These are phyloP conservation scores for Acholoe squamosa DNA, from an alignment of 2,888 invertebrate species.

Conservation along the genomic window DNA sequence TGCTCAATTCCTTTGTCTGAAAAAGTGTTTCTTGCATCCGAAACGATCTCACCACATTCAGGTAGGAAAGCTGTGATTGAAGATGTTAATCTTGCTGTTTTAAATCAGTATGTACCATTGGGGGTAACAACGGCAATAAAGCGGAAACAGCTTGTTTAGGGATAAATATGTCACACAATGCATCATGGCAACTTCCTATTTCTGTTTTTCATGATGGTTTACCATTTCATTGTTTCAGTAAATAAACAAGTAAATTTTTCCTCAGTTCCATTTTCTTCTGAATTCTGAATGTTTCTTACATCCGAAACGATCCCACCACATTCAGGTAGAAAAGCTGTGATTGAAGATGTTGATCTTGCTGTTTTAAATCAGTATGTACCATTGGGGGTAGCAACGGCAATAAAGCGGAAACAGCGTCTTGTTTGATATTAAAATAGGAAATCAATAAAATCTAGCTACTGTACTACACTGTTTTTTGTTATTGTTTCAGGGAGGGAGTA, in stretches of 20 bases:
- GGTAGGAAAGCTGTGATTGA: conserved; percentile 32
- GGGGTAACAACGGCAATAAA: conserved; percentile 68
- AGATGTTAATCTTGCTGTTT: conserved; percentile 24
- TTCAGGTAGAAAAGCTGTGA: not conserved
- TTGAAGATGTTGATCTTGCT: not conserved
- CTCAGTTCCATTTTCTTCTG: too few relatives aligned
- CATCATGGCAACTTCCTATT: too few relatives aligned
- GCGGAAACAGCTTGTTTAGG: not conserved
- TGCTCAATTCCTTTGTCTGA: too few relatives aligned
- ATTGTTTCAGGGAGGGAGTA: too few relatives aligned
- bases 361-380: conserved; percentile 45
- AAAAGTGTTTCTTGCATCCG: not conserved
- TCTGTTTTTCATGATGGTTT: too few relatives aligned
- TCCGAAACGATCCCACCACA: not conserved
- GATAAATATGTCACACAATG: too few relatives aligned
- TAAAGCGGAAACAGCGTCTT: not conserved
- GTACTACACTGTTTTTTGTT: too few relatives aligned
- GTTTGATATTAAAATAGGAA: not conserved
- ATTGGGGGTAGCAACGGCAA: not conserved
- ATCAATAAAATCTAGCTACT: too few relatives aligned
- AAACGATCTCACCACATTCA: not conserved
- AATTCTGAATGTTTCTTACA: not conserved
- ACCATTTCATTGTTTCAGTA: too few relatives aligned
- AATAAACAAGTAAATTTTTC: too few relatives aligned
- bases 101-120: conserved; percentile 74